phyloP scores from a whole-genome alignment of 2,113 vertebrate species.

The Megatriorchis doriae region DNA sequence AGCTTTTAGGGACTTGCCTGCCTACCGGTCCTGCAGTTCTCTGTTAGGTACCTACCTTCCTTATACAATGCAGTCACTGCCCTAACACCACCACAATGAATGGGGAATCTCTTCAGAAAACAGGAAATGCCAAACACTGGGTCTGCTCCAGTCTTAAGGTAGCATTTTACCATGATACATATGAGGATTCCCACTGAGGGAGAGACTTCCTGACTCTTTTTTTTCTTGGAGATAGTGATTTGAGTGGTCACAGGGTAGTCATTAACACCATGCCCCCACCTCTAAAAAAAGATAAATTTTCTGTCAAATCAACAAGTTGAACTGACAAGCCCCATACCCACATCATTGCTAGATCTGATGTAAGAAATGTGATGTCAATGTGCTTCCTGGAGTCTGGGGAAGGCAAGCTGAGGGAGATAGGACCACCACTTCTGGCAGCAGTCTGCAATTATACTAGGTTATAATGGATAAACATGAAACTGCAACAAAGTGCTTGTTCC shows the following conservation, averaged over 20 bases:
- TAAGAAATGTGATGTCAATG: neutral
- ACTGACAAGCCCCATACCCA: neutral
- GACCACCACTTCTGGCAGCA: neutral
- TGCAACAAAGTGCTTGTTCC: neutral
- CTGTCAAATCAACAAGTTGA: neutral
- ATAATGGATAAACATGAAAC: neutral
- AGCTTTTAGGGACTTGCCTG: neutral
- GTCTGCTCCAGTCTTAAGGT: neutral
- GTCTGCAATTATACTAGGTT: neutral
- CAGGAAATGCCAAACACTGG: neutral
- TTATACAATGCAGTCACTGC: neutral
- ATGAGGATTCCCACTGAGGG: neutral
- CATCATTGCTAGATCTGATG: neutral
- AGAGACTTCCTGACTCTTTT: neutral
- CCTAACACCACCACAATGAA: neutral
- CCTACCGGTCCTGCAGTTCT: neutral
- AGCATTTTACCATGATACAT: neutral
- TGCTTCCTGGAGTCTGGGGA: neutral
- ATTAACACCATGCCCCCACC: neutral
- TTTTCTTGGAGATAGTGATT: neutral
- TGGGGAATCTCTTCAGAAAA: neutral
- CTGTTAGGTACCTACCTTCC: neutral
- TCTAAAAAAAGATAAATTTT: neutral
- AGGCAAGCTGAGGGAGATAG: neutral
- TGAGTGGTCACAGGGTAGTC: neutral